These are phyloP conservation scores for Hemibagrus wyckioides DNA, from an alignment of 2,113 vertebrate species.

Conservation along the genomic window DNA sequence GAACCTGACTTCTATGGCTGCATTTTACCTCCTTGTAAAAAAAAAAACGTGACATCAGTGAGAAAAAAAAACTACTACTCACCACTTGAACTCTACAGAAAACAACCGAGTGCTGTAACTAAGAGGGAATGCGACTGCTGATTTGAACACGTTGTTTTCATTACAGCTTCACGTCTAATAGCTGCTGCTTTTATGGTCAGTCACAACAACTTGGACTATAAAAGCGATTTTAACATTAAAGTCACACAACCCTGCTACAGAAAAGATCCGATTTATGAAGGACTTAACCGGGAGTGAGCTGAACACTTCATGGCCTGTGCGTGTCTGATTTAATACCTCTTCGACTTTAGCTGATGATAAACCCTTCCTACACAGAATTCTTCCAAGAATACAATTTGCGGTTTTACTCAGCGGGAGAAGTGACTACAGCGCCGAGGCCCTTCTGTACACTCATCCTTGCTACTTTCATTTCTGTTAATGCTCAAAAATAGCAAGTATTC, in stretches of 20 bases:
- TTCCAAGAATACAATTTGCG: not conserved
- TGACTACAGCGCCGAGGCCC: not conserved
- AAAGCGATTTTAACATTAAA: not conserved
- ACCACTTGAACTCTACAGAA: slow-evolving; percentile 39
- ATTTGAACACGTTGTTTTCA: not conserved
- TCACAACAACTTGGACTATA: not conserved
- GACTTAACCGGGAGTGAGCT: not conserved
- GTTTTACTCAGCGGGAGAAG: not conserved
- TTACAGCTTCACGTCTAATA: slow-evolving; percentile 1
- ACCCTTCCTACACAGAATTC: not conserved
- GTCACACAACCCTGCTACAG: not conserved
- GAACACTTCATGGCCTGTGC: not conserved
- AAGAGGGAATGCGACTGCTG: not conserved
- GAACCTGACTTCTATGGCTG: slow-evolving; percentile 35
- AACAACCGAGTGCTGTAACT: not conserved
- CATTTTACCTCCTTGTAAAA: slow-evolving; percentile 51
- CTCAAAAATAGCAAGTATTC: not conserved
- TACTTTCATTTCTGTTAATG: slow-evolving; percentile 8
- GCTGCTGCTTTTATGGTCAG: not conserved
- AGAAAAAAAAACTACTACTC: slow-evolving; percentile 22
- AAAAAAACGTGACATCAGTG: slow-evolving; percentile 33
- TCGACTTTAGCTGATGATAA: not conserved
- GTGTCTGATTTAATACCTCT: not conserved
- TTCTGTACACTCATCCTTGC: not conserved
- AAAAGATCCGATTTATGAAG: not conserved